phyloP scores from a whole-genome alignment of 2,113 vertebrate species.

The Tetrax tetrax region DNA sequence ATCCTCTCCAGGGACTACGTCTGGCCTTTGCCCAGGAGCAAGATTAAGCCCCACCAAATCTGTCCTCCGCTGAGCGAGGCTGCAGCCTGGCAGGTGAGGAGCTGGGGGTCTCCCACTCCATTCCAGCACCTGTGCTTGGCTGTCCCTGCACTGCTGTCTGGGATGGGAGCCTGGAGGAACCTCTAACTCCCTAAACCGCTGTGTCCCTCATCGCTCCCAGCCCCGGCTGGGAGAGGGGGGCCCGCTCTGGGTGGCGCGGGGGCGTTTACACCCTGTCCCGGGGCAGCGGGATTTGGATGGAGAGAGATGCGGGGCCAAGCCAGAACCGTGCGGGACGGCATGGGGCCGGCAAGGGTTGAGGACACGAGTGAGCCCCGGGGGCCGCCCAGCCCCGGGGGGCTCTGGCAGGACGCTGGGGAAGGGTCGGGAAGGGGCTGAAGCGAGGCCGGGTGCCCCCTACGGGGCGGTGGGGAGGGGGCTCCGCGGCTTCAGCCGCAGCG shows the following conservation, averaged over 20 bases:
- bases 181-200: too few relatives aligned
- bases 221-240: neutral
- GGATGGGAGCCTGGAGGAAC: neutral
- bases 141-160: neutral
- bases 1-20: neutral
- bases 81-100: neutral
- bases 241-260: neutral
- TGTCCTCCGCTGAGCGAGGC: neutral
- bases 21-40: neutral
- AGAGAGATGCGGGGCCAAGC: neutral
- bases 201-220: fast-evolving
- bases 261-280: too few relatives aligned
- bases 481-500: neutral
- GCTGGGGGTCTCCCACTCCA: neutral
- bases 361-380: too few relatives aligned
- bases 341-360: neutral
- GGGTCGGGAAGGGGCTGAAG: neutral
- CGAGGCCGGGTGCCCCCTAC: too few relatives aligned
- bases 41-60: neutral
- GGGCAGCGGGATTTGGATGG: fast-evolving
- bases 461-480: neutral
- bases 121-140: fast-evolving
- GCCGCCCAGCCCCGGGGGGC: too few relatives aligned
- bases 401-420: too few relatives aligned
- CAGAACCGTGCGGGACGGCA: fast-evolving